Evolutionary conservation across 2,888 invertebrate genomes (phyloP).

Genomic region (Apotomis betuletana): DNA sequence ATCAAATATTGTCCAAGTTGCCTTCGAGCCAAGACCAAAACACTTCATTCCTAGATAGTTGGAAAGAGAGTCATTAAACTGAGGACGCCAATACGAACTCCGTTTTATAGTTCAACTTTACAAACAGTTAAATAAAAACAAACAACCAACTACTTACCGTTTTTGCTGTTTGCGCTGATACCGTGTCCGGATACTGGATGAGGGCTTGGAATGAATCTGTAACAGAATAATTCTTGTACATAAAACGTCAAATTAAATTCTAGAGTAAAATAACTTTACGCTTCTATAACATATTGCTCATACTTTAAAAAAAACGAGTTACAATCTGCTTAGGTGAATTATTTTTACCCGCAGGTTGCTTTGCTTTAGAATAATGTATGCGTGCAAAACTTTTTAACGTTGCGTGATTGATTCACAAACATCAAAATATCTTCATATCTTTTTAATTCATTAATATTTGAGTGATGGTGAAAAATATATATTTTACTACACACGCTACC

Average conservation of each 20-base stretch:
- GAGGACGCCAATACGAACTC: slow-evolving; percentile 77
- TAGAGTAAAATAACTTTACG: too few species aligned
- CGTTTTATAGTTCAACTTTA: slow-evolving; percentile 76
- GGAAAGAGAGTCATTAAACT: slow-evolving; percentile 74
- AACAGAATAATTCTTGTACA: slow-evolving; percentile 64
- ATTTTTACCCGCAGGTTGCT: too few species aligned
- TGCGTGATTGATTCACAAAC: too few species aligned
- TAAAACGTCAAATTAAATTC: slow-evolving; percentile 41
- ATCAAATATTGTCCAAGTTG: slow-evolving; percentile 54
- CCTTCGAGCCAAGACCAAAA: slow-evolving; percentile 57
- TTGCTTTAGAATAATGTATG: too few species aligned
- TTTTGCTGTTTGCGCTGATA: slow-evolving; percentile 98
- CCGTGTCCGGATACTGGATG: slow-evolving; percentile 98
- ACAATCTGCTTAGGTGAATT: too few species aligned
- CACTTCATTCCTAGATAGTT: slow-evolving; percentile 74
- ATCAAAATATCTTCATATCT: too few species aligned
- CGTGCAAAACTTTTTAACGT: too few species aligned
- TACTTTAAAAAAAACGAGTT: too few species aligned
- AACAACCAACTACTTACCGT: slow-evolving; percentile 86
- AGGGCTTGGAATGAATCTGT: slow-evolving; percentile 98
- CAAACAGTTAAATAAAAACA: slow-evolving; percentile 77
- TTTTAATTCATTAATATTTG: too few species aligned
- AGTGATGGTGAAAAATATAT: background rate
- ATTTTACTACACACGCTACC: slow-evolving; percentile 43
- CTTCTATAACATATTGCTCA: too few species aligned